Evolutionary conservation across 2,797 vertebrate species (phyloP).

Genomic region (Myotis pilosus): DNA sequence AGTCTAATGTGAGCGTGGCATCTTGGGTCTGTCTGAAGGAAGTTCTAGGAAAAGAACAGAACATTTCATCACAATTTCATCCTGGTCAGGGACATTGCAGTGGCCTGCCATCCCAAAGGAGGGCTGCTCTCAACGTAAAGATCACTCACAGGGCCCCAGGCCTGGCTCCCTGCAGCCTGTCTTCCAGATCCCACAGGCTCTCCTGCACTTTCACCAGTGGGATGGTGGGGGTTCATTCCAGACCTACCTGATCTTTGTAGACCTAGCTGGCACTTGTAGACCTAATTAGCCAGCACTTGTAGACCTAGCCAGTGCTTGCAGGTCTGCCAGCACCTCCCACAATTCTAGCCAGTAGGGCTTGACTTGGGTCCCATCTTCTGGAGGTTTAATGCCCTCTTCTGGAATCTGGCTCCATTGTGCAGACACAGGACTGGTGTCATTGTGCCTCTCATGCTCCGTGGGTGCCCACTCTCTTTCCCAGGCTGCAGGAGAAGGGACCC

Average conservation of each 20-base stretch:
- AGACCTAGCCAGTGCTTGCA: not conserved
- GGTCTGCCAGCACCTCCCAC: not conserved
- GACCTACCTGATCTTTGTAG: no score
- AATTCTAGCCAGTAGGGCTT: not conserved
- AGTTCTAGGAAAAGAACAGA: not conserved
- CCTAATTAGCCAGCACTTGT: not conserved
- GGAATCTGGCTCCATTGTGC: not conserved
- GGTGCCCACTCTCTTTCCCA: not conserved
- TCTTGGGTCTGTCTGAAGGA: not conserved
- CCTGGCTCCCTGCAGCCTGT: not conserved
- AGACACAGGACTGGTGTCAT: not conserved
- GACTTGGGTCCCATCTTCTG: not conserved
- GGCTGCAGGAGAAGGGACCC: not conserved
- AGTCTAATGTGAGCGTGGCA: not conserved
- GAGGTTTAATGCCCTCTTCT: not conserved
- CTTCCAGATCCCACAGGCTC: not conserved
- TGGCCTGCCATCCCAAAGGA: not conserved
- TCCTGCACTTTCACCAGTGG: fast-evolving
- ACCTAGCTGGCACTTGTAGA: not conserved
- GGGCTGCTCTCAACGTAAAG: not conserved
- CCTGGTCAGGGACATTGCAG: not conserved
- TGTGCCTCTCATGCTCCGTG: not conserved
- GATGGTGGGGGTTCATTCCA: not conserved
- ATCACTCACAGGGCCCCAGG: not conserved
- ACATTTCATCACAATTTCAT: not conserved